Conservation (phyloP, 1,140 invertebrate genomes). For the Pogonus chalceus region DNA sequence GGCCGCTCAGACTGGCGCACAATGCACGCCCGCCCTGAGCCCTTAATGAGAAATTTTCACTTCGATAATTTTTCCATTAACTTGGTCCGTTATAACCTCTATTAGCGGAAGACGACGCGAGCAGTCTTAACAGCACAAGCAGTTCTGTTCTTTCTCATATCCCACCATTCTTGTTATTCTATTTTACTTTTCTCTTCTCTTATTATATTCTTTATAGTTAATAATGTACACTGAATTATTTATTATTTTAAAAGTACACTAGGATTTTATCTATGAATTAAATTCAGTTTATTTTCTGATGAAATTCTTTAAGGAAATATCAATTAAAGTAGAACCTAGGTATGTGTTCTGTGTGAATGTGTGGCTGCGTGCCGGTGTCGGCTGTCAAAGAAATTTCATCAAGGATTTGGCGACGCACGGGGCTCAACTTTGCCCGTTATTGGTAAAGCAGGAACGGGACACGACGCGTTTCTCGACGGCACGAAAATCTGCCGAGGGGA, state of each 20-base stretch:
- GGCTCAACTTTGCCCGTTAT: background rate
- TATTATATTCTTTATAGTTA: no score
- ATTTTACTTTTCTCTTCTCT: no score
- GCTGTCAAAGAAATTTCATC: constrained; percentile 13
- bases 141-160: no score
- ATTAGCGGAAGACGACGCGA: background rate
- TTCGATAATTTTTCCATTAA: constrained; percentile 7
- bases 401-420: constrained; percentile 17
- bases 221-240: no score
- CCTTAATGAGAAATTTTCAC: constrained; percentile 5
- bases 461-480: background rate
- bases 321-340: no score
- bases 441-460: background rate
- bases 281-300: no score
- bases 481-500: no score
- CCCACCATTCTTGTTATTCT: no score
- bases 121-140: constrained; percentile 3
- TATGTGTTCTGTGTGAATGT: background rate
- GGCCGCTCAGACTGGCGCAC: background rate
- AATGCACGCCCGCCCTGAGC: background rate
- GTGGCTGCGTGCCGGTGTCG: background rate
- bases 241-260: no score
- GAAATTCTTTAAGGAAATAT: no score
- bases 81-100: background rate
- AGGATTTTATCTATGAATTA: no score